phyloP scores from a whole-genome alignment of 2,888 invertebrate genomes.

The Perizoma flavofasciatum region DNA sequence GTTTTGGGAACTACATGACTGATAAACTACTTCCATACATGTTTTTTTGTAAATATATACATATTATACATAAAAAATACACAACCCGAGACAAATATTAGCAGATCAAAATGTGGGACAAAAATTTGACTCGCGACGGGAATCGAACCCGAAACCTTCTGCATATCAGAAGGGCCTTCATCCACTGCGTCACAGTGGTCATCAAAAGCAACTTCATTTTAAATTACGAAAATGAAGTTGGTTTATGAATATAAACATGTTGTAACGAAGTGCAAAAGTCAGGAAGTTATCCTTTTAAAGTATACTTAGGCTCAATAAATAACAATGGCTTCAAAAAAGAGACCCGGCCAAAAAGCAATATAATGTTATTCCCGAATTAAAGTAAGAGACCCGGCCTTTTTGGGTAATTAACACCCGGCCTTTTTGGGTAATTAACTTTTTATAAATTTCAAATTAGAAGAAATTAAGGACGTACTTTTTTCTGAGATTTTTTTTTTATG shows the following conservation, averaged over 20 bases:
- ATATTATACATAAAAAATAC: no score
- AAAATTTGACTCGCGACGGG: no score
- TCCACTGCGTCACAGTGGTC: no score
- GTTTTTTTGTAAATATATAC: no score
- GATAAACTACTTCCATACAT: no score
- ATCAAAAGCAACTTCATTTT: no score
- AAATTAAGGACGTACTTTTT: slow-evolving; percentile 42
- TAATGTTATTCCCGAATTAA: slow-evolving; percentile 15
- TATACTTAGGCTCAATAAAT: no score
- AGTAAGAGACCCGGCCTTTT: slow-evolving; percentile 27
- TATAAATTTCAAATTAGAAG: slow-evolving; percentile 49
- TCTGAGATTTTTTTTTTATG: slow-evolving; percentile 38
- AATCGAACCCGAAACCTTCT: no score
- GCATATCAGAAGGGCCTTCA: no score
- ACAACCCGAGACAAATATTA: no score
- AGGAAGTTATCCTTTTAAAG: not conserved
- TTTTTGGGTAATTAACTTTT: slow-evolving; percentile 47
- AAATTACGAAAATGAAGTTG: not conserved
- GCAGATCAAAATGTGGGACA: no score
- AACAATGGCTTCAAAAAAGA: not conserved
- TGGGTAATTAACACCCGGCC: slow-evolving; percentile 49
- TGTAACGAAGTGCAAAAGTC: not conserved
- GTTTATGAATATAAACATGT: slow-evolving; percentile 1
- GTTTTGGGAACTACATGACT: no score
- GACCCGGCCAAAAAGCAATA: slow-evolving; percentile 4